Evolutionary conservation across 2,797 vertebrate species (phyloP).

Genomic region (Anolis apletophallus): DNA sequence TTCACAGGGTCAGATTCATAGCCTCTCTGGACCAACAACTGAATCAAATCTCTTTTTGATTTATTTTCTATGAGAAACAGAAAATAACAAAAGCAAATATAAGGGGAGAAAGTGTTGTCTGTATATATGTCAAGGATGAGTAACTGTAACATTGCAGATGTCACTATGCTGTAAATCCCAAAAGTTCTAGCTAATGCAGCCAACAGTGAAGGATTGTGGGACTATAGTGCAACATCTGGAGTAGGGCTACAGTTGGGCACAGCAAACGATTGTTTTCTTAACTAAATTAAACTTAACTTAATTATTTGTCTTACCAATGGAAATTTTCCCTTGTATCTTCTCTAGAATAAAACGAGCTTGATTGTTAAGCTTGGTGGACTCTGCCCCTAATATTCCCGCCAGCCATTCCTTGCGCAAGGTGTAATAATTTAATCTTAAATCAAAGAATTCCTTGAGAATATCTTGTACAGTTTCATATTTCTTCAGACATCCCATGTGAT

Average conservation of each 20-base stretch:
- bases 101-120: not conserved
- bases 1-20: slow-evolving; percentile 95
- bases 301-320: slow-evolving; percentile 85
- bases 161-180: not conserved
- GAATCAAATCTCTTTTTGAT: slow-evolving; percentile 93
- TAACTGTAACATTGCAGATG: not conserved
- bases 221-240: not conserved
- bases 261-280: not conserved
- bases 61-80: slow-evolving; percentile 89
- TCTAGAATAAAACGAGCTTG: slow-evolving; percentile 97
- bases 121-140: not conserved
- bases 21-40: slow-evolving; percentile 95
- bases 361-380: slow-evolving; percentile 94
- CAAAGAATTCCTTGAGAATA: slow-evolving; percentile 96
- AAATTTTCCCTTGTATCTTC: slow-evolving; percentile 96
- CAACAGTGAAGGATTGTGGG: not conserved
- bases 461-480: slow-evolving; percentile 97
- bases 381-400: slow-evolving; percentile 91
- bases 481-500: slow-evolving; percentile 99
- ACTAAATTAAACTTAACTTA: slow-evolving; percentile 29
- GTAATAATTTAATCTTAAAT: slow-evolving; percentile 95
- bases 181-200: not conserved
- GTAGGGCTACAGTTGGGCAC: not conserved
- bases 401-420: slow-evolving; percentile 96
- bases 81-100: not conserved